These are phyloP conservation scores for Tyrannus savana DNA, from an alignment of 2,113 vertebrate species.

Conservation along the genomic window DNA sequence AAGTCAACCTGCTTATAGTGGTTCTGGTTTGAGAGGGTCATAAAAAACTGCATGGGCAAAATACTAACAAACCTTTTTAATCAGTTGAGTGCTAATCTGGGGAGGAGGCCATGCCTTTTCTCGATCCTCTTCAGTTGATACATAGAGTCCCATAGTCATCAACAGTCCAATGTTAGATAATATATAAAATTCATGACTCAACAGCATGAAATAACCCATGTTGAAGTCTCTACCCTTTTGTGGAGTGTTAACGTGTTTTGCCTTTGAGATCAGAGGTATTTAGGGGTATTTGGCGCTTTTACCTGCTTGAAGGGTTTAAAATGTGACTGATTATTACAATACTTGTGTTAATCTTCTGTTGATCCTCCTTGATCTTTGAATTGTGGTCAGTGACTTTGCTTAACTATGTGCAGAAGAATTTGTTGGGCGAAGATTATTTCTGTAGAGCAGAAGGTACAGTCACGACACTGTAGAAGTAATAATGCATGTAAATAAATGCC, in stretches of 20 bases:
- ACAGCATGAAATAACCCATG: not conserved
- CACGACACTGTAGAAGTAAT: not conserved
- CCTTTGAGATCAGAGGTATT: not conserved
- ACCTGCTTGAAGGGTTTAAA: not conserved
- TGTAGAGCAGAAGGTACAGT: slow-evolving; percentile 5
- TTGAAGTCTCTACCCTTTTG: not conserved
- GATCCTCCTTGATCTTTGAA: not conserved
- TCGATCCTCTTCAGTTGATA: not conserved
- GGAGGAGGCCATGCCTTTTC: not conserved
- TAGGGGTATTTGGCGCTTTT: not conserved
- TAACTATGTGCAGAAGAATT: not conserved
- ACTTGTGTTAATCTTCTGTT: not conserved
- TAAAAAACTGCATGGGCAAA: not conserved
- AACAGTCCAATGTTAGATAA: not conserved
- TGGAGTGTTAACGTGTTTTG: not conserved
- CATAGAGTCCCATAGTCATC: not conserved
- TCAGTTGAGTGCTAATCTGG: not conserved
- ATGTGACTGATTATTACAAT: not conserved
- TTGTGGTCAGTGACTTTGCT: not conserved
- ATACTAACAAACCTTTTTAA: not conserved
- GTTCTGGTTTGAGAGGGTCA: not conserved
- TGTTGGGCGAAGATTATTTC: not conserved
- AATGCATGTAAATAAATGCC: slow-evolving; percentile 37
- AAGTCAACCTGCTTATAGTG: not conserved
- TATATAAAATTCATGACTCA: not conserved